phyloP scores from a whole-genome alignment of 1,140 invertebrate genomes.

The Coenobita brevimanus region DNA sequence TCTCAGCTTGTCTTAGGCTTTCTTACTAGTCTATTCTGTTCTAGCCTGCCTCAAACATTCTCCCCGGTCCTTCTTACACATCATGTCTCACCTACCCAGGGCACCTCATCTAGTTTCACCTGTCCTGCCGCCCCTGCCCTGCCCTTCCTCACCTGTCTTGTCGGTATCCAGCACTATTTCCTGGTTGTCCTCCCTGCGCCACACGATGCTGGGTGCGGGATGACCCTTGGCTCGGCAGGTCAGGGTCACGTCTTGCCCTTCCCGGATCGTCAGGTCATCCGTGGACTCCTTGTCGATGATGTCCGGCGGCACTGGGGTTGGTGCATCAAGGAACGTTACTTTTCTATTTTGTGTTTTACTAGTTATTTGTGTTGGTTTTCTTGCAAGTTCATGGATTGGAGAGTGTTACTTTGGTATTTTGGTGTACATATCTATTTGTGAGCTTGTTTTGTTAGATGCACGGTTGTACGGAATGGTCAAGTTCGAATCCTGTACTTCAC shows the following conservation, averaged over 20 bases:
- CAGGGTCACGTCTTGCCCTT: slow-evolving; percentile 92
- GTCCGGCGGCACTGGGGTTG: slow-evolving; percentile 87
- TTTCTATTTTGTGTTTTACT: background rate
- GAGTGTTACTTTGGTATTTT: too few relatives aligned
- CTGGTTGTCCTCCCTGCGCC: slow-evolving; percentile 87
- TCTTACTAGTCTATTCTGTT: too few relatives aligned
- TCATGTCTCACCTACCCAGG: background rate
- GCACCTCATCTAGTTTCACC: background rate
- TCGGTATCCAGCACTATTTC: slow-evolving; percentile 44
- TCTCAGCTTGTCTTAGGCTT: too few relatives aligned
- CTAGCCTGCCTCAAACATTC: too few relatives aligned
- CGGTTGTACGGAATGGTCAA: too few relatives aligned
- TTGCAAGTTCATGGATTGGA: too few relatives aligned
- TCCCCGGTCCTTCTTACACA: background rate
- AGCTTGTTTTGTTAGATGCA: too few relatives aligned
- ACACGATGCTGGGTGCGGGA: slow-evolving; percentile 89
- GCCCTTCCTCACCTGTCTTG: slow-evolving; percentile 50
- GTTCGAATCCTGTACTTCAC: too few relatives aligned
- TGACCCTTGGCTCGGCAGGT: slow-evolving; percentile 92
- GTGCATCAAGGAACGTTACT: background rate
- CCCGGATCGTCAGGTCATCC: slow-evolving; percentile 91
- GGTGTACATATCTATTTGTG: too few relatives aligned
- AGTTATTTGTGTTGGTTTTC: background rate
- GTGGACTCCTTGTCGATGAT: slow-evolving; percentile 92
- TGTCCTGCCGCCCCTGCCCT: too few relatives aligned